These are phyloP conservation scores for Dendropsophus ebraccatus DNA, from an alignment of 2,113 vertebrate genomes.

Conservation along the genomic window DNA sequence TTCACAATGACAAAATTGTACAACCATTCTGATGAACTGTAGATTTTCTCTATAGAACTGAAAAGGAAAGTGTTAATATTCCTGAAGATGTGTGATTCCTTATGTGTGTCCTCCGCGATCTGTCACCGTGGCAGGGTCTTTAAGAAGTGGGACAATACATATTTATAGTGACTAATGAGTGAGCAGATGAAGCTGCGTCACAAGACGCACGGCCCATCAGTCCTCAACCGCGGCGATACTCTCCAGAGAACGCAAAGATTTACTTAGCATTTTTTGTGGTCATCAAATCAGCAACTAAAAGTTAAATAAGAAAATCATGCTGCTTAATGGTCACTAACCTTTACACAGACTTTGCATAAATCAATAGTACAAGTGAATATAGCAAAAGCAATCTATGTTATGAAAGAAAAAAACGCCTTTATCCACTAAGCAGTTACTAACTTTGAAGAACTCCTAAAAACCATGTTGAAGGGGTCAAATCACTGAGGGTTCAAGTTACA, in stretches of 20 bases:
- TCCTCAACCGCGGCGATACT: background rate
- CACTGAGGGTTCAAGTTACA: too few relatives aligned
- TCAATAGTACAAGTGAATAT: too few relatives aligned
- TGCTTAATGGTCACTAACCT: too few relatives aligned
- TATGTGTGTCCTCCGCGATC: constrained; percentile 57
- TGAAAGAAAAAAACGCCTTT: too few relatives aligned
- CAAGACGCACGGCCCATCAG: background rate
- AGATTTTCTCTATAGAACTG: background rate
- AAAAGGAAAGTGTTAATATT: background rate
- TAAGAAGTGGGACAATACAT: constrained; percentile 57
- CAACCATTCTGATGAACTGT: background rate
- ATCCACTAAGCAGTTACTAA: too few relatives aligned
- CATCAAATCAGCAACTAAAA: too few relatives aligned
- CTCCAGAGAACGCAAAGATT: background rate
- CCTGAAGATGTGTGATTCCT: background rate
- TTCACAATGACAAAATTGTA: background rate
- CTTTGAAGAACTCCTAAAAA: too few relatives aligned
- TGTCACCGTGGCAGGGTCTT: constrained; percentile 60
- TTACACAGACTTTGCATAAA: too few relatives aligned
- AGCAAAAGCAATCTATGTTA: too few relatives aligned
- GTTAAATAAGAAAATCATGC: too few relatives aligned
- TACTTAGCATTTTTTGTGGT: background rate
- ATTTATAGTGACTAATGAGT: constrained; percentile 63
- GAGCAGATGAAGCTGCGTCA: constrained; percentile 37
- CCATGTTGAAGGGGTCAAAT: too few relatives aligned